These are phyloP conservation scores for Diaphora mendica DNA, from an alignment of 2,888 invertebrate genomes.

Conservation along the genomic window DNA sequence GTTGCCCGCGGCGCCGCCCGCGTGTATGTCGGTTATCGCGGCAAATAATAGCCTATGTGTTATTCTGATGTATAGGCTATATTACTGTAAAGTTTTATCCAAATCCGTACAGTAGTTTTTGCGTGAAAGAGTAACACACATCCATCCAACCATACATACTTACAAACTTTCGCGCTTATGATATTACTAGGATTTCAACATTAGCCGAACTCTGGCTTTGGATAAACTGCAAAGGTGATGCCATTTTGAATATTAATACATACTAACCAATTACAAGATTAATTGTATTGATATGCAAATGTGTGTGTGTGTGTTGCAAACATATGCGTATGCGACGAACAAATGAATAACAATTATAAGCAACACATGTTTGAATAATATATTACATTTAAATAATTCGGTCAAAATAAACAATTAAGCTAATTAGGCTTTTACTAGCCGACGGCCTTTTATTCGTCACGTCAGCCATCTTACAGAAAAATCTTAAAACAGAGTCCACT, in stretches of 20 bases:
- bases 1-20: too few species aligned
- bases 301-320: background rate
- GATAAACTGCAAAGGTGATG: background rate
- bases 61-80: too few species aligned
- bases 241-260: background rate
- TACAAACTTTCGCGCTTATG: too few species aligned
- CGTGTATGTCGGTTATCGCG: too few species aligned
- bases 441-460: background rate
- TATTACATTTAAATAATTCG: constrained; percentile 28
- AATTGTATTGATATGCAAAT: constrained; percentile 18
- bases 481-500: background rate
- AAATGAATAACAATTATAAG: constrained; percentile 13
- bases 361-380: constrained; percentile 45
- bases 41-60: too few species aligned
- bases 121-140: too few species aligned
- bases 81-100: too few species aligned
- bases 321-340: constrained; percentile 19
- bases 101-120: too few species aligned
- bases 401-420: constrained; percentile 16
- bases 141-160: too few species aligned
- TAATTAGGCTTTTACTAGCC: background rate
- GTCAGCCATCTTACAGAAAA: background rate
- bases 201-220: background rate
- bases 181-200: too few species aligned
- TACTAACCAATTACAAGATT: constrained; percentile 2